These are phyloP conservation scores for Melanotaenia parkinsoni DNA, from an alignment of 2,797 vertebrate species.

Conservation along the genomic window DNA sequence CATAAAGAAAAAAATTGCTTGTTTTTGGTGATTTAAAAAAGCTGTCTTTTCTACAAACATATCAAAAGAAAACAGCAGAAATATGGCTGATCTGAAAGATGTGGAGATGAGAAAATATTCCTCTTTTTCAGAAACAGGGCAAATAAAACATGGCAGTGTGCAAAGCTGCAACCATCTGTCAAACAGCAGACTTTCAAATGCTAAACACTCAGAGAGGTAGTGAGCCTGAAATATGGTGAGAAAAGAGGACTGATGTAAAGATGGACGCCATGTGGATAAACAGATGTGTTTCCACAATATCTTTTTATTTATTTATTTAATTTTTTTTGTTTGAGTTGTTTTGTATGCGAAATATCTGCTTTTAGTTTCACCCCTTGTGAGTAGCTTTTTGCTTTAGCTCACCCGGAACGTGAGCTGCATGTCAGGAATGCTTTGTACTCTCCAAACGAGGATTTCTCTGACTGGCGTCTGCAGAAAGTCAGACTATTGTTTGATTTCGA, in stretches of 20 bases:
- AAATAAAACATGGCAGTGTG: neutral
- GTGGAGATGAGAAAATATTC: neutral
- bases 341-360: too few species aligned
- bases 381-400: too few species aligned
- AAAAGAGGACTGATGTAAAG: neutral
- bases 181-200: neutral
- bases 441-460: too few species aligned
- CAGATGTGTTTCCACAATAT: too few species aligned
- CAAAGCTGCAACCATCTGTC: neutral
- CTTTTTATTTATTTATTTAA: too few species aligned
- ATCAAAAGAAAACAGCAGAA: neutral
- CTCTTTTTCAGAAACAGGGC: neutral
- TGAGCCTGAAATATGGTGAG: neutral
- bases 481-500: too few species aligned
- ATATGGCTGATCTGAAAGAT: conserved; percentile 4
- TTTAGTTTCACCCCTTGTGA: too few species aligned
- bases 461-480: too few species aligned
- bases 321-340: too few species aligned
- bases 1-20: neutral
- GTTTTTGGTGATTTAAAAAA: neutral
- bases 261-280: neutral
- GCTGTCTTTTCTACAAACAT: neutral
- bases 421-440: too few species aligned
- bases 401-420: too few species aligned
- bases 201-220: neutral